A percentile compares a stretch with the other conserved stretches of the same genome.
These are phyloP conservation scores for Pycnonotus jocosus DNA, from an alignment of 2,113 vertebrate genomes.

Conservation along the genomic window DNA sequence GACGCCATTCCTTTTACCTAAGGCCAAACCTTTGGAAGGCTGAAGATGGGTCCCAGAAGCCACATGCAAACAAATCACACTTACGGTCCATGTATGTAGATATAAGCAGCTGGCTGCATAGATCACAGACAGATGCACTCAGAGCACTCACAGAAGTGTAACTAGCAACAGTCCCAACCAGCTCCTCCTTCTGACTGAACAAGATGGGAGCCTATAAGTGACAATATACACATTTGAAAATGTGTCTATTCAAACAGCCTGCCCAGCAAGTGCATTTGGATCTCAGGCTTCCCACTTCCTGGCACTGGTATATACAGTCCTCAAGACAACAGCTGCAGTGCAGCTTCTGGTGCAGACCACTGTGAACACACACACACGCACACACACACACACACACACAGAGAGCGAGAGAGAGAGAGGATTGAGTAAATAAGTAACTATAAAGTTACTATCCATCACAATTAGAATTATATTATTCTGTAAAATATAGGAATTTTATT, in stretches of 20 bases:
- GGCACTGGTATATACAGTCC: background rate
- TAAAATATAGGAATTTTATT: background rate
- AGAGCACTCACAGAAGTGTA: no score
- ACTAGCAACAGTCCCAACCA: background rate
- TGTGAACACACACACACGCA: background rate
- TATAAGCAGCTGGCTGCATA: accelerated
- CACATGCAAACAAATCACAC: background rate
- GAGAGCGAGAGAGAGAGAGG: no score
- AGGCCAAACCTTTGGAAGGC: background rate
- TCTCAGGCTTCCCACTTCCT: background rate
- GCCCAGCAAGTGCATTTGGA: accelerated
- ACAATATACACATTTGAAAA: accelerated
- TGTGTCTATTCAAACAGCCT: background rate
- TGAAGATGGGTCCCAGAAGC: background rate
- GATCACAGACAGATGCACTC: background rate
- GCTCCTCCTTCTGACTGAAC: background rate
- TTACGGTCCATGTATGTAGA: accelerated
- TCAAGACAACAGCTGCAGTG: background rate
- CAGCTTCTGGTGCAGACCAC: background rate
- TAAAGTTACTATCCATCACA: background rate
- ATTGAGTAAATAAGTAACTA: background rate
- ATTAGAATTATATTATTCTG: background rate
- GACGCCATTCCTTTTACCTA: background rate
- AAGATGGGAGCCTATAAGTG: accelerated
- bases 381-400: background rate